These are phyloP conservation scores for Caretta caretta DNA, from an alignment of 2,113 vertebrate genomes.

Conservation along the genomic window DNA sequence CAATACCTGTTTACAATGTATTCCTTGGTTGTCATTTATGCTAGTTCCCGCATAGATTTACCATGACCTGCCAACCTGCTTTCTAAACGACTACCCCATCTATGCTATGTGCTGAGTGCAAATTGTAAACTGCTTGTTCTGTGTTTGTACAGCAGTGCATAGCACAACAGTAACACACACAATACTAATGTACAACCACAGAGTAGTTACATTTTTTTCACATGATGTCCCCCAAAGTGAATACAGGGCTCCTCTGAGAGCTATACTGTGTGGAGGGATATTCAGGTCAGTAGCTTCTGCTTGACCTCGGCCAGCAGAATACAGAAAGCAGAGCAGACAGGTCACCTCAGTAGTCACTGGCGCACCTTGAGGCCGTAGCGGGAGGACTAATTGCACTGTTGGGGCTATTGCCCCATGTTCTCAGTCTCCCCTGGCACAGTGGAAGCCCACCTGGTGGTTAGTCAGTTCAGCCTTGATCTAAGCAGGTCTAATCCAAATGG, in stretches of 20 bases:
- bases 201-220: too few relatives aligned
- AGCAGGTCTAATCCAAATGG: neutral
- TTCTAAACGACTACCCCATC: rapidly evolving
- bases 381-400: neutral
- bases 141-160: neutral
- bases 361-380: neutral
- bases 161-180: neutral
- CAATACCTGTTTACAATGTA: neutral
- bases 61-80: neutral
- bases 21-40: neutral
- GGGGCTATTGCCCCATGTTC: neutral
- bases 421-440: neutral
- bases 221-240: neutral
- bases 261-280: neutral
- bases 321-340: neutral
- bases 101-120: neutral
- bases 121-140: neutral
- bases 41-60: neutral
- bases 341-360: neutral
- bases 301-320: neutral
- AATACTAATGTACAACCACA: neutral
- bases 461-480: neutral
- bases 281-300: neutral
- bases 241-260: neutral
- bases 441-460: neutral